A percentile compares a stretch with the other conserved stretches of the same genome.
These are phyloP conservation scores for Paedocypris sp. DNA, from an alignment of 2,113 vertebrate species.

Conservation along the genomic window DNA sequence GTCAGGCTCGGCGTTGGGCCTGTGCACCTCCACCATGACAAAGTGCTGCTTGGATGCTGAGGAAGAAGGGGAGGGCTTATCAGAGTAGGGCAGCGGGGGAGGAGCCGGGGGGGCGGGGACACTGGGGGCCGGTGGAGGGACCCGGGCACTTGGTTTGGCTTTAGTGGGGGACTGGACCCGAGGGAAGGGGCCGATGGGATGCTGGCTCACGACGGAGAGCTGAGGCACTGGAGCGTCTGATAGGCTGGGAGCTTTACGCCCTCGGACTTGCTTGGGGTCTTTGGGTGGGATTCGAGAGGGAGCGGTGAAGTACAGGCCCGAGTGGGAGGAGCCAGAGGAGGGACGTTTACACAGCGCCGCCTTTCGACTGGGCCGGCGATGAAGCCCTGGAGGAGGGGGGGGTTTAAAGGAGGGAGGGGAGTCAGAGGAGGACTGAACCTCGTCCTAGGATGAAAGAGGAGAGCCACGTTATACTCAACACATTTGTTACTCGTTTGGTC, in stretches of 20 bases:
- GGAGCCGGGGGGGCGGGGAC: conserved; percentile 23
- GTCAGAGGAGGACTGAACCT: conserved; percentile 67
- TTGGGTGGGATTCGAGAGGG: conserved; percentile 49
- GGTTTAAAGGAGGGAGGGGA: conserved; percentile 73
- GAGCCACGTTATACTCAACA: too few species aligned
- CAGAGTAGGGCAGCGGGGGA: conserved; percentile 19
- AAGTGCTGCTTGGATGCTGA: conserved; percentile 68
- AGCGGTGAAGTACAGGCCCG: conserved; percentile 74
- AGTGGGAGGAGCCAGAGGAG: conserved; percentile 74
- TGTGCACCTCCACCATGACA: conserved; percentile 91
- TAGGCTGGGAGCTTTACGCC: conserved; percentile 21
- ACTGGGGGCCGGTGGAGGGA: conserved; percentile 26
- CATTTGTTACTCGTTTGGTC: too few species aligned
- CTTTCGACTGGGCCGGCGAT: conserved; percentile 43
- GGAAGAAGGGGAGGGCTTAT: conserved; percentile 46
- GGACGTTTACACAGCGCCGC: conserved; percentile 61
- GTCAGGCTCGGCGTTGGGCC: conserved; percentile 83
- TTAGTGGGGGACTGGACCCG: conserved; percentile 78
- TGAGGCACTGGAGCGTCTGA: conserved; percentile 53
- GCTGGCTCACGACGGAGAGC: conserved; percentile 67
- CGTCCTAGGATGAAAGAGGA: conserved; percentile 72
- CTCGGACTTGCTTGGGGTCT: conserved; percentile 31
- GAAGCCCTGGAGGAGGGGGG: conserved; percentile 61
- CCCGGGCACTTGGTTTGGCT: conserved; percentile 35
- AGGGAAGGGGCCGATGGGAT: conserved; percentile 80